Evolutionary conservation across 1,140 invertebrate genomes (phyloP).

Genomic region (Ooceraea biroi): DNA sequence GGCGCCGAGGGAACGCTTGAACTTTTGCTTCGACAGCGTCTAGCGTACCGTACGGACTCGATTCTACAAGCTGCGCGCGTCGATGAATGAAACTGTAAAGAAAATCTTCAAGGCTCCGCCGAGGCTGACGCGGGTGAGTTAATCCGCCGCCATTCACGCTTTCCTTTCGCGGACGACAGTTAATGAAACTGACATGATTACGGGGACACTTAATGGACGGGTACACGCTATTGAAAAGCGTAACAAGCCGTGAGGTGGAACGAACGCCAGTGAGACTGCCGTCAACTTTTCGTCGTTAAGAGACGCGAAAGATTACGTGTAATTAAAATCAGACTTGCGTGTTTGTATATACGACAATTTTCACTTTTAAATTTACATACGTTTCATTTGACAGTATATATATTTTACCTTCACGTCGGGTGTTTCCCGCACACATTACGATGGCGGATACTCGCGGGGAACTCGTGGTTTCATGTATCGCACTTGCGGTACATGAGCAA

Average conservation of each 20-base stretch:
- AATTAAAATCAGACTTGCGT: too few relatives aligned
- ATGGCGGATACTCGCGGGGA: not conserved
- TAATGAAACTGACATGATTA: not conserved
- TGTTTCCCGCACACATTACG: not conserved
- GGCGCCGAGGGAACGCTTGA: slow-evolving; percentile 51
- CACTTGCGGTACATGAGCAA: slow-evolving; percentile 18
- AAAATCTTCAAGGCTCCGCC: slow-evolving; percentile 58
- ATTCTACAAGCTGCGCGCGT: slow-evolving; percentile 17
- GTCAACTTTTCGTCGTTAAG: too few relatives aligned
- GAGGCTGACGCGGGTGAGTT: not conserved
- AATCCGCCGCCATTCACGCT: slow-evolving; percentile 23
- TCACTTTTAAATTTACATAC: not conserved
- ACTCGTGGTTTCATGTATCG: slow-evolving; percentile 22
- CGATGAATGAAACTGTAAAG: slow-evolving; percentile 66
- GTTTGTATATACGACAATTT: not conserved
- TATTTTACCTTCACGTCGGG: too few relatives aligned
- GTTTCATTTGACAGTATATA: not conserved
- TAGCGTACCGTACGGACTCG: not conserved
- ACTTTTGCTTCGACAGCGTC: slow-evolving; percentile 61
- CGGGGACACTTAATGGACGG: not conserved
- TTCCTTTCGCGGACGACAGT: not conserved
- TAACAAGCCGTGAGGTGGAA: too few relatives aligned
- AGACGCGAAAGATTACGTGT: too few relatives aligned
- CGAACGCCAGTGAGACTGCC: not conserved
- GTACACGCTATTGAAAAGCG: not conserved